These are phyloP conservation scores for Chionoecetes opilio DNA, from an alignment of 1,140 invertebrate genomes.

Conservation along the genomic window DNA sequence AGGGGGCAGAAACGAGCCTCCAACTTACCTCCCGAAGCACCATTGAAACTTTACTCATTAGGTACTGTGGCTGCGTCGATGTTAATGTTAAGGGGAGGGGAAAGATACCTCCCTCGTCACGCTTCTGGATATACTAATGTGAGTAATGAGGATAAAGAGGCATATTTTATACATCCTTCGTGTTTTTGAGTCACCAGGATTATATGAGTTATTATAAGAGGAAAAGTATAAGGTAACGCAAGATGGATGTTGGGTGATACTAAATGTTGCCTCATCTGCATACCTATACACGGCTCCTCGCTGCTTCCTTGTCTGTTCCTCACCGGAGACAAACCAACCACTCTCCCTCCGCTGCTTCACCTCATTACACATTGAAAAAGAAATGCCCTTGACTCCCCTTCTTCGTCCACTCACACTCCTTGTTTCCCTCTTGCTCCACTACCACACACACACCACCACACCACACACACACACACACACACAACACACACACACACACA, in stretches of 20 bases:
- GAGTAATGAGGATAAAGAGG: too few species aligned
- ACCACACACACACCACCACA: too few species aligned
- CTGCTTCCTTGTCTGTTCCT: not conserved
- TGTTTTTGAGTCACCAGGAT: too few species aligned
- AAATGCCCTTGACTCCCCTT: conserved; percentile 15
- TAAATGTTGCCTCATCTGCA: not conserved
- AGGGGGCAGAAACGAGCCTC: not conserved
- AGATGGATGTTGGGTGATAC: too few species aligned
- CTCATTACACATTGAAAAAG: conserved; percentile 4
- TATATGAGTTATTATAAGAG: too few species aligned
- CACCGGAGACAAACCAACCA: not conserved
- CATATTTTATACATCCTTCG: too few species aligned
- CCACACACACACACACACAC: too few species aligned
- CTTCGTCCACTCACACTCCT: not conserved
- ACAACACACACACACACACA: too few species aligned
- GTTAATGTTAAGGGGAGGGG: not conserved
- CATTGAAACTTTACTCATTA: conserved; percentile 70
- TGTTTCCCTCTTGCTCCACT: not conserved
- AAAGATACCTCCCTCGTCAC: not conserved
- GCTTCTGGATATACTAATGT: not conserved
- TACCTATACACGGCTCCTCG: not conserved
- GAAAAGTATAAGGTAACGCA: too few species aligned
- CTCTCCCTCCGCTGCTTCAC: not conserved
- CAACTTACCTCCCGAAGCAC: conserved; percentile 35
- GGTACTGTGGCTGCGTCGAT: conserved; percentile 32